A percentile compares a stretch with the other conserved stretches of the same genome.
Evolutionary conservation across 92 coral and sea anemone genomes (phyloP).

Genomic region (Hydrozoanthus gracilis): DNA sequence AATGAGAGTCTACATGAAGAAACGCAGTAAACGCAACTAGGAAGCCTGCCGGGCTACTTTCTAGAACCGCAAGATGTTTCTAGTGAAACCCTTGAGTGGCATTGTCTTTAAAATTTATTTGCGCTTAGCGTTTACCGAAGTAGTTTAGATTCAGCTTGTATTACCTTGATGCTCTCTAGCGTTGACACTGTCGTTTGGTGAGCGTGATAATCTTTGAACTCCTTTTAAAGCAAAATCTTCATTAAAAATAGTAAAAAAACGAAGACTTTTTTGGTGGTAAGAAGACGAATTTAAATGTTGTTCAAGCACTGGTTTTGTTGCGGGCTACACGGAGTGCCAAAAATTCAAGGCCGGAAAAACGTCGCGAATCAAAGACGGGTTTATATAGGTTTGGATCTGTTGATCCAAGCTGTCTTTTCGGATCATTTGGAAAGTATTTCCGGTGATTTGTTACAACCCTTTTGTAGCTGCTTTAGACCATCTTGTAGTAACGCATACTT

Average conservation of each 20-base stretch:
- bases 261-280: neutral
- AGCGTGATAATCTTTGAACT: slow-evolving; percentile 28
- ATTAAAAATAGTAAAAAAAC: neutral
- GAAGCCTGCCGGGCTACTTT: neutral
- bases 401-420: neutral
- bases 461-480: neutral
- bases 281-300: neutral
- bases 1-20: slow-evolving; percentile 18
- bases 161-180: slow-evolving; percentile 38
- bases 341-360: too few relatives aligned
- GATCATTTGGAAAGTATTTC: slow-evolving; percentile 8
- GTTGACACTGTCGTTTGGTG: slow-evolving; percentile 39
- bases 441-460: slow-evolving; percentile 17
- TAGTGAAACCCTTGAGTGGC: slow-evolving; percentile 23
- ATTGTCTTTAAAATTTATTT: neutral
- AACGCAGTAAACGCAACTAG: neutral
- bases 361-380: neutral
- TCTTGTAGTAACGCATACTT: too few relatives aligned
- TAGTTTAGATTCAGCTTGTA: slow-evolving; percentile 24
- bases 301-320: neutral
- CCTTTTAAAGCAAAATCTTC: neutral
- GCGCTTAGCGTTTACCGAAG: slow-evolving; percentile 1
- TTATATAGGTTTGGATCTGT: slow-evolving; percentile 3
- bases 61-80: neutral
- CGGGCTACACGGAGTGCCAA: neutral